Evolutionary conservation across 2,113 vertebrate species (phyloP), one percentile per base, ranked within the genome.

Genomic region (Xenus cinereus): DNA sequence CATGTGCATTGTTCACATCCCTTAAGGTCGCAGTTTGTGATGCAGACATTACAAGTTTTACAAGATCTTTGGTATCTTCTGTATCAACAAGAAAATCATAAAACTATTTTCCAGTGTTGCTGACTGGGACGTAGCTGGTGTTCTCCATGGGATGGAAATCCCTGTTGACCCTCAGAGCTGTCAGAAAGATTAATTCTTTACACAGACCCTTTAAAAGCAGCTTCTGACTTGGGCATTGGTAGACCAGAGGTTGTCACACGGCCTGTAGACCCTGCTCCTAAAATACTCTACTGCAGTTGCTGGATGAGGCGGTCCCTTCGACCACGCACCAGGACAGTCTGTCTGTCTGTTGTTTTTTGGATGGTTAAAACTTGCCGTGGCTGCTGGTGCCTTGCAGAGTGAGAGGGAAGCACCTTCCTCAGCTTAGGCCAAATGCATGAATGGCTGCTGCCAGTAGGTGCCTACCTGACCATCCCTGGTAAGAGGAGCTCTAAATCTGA

Each of bases 1-100:
- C 90, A 54, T 2, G 0, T 30, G 43, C n/a, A 2, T 24, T 50
- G 8, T 35, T 72, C 56, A 7, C 24, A 7, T 21, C 60, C 37
- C 62, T 60, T 32, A 74, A 43, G 90, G 50, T 2, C 0, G 0
- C 9, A n/a, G 67, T 41, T 69, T 4, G 9, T 50, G 53, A 46
- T 51, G 20, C 28, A 85, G 46, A 67, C 4, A 3, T 23, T 50
- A 12, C 12, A 4, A 12, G 27, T 35, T 68, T 48, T 75, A 35
- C 27, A 26, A 73, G 56, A 5, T 67, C 32, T 53, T 48, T 43
- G 50, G 2, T 41, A 23, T 28, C 21, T 60, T 33, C 27, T 84
- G 28, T 22, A 46, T 14, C n/a, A n/a, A 10, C 18, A 20, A 79
- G 39, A 28, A 72, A 78, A 48, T 22, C 33, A 9, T 10, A 33